Conservation (phyloP, 2,888 invertebrate species). For the Caenorhabditis plicata region DNA sequence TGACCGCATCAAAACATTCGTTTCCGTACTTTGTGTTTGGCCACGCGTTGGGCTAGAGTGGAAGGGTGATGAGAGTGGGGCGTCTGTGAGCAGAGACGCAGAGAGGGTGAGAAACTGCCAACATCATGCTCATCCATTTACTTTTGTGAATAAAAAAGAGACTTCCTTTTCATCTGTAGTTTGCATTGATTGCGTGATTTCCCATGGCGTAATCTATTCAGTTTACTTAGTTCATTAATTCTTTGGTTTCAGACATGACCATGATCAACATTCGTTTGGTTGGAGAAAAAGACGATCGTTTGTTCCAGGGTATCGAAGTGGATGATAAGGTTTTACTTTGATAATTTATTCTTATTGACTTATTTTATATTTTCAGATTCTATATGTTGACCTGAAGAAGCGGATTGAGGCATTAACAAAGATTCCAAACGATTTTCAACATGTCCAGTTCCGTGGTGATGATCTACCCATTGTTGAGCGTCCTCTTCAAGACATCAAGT, state of each 20-base stretch:
- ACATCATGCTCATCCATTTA: neutral
- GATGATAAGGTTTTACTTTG: conserved; percentile 16
- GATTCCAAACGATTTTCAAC: conserved; percentile 9
- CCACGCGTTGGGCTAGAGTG: too few relatives aligned
- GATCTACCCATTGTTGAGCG: conserved; percentile 3
- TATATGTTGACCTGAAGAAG: conserved; percentile 9
- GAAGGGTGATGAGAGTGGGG: conserved; percentile 1
- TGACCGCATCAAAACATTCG: too few relatives aligned
- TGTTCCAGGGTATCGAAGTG: conserved; percentile 9
- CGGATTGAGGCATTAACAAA: conserved; percentile 11
- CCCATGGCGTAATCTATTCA: too few relatives aligned
- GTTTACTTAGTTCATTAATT: conserved; percentile 6
- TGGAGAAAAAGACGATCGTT: conserved; percentile 16
- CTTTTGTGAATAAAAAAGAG: neutral
- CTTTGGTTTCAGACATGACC: conserved; percentile 10
- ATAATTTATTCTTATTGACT: conserved; percentile 4
- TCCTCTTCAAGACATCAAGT: conserved; percentile 5
- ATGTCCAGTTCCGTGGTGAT: conserved; percentile 8
- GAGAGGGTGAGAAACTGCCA: neutral
- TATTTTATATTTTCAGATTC: conserved; percentile 18
- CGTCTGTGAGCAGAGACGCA: conserved; percentile 1
- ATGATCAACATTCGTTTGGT: conserved; percentile 11
- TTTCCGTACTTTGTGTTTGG: too few relatives aligned
- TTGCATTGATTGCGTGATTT: neutral
- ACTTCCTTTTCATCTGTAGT: neutral